These are phyloP conservation scores for Drosophila kikkawai DNA, from an alignment of 1,140 invertebrate species.

Conservation along the genomic window DNA sequence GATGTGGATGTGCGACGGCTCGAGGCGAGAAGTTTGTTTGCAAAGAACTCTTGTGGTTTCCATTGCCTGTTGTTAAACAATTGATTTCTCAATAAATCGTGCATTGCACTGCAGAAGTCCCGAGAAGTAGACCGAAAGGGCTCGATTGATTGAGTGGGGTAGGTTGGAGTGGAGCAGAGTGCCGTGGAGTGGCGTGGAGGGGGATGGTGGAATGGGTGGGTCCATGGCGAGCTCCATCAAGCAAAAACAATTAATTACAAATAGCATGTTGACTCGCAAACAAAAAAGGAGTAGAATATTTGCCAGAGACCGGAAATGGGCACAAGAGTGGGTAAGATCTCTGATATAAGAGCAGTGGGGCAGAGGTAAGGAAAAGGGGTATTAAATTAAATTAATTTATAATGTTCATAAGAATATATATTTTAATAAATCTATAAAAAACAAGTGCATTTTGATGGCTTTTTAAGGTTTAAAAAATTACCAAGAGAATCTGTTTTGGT, in stretches of 20 bases:
- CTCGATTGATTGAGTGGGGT: constrained; percentile 47
- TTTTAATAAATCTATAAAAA: too few species aligned
- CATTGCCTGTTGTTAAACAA: constrained; percentile 83
- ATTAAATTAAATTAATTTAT: neutral
- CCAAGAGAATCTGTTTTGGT: too few species aligned
- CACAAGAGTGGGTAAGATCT: constrained; percentile 6
- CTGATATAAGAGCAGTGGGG: constrained; percentile 26
- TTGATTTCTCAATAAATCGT: constrained; percentile 83
- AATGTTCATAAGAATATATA: too few species aligned
- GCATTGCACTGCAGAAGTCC: constrained; percentile 66
- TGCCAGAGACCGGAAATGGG: constrained; percentile 25
- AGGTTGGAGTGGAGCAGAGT: neutral
- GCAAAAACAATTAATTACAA: constrained; percentile 83
- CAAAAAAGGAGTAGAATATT: constrained; percentile 59
- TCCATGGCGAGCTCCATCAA: constrained; percentile 51
- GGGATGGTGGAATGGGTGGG: constrained; percentile 1
- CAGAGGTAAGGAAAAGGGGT: too few species aligned
- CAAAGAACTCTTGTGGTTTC: constrained; percentile 83
- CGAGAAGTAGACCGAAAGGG: constrained; percentile 47
- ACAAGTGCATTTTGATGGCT: neutral
- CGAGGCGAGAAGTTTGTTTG: constrained; percentile 83
- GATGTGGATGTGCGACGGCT: constrained; percentile 52
- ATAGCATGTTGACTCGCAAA: constrained; percentile 81
- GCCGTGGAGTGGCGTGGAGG: too few species aligned
- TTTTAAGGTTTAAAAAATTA: too few species aligned